These are phyloP conservation scores for Phylloscopus trochiloides DNA, from an alignment of 2,113 vertebrate species.

Conservation along the genomic window DNA sequence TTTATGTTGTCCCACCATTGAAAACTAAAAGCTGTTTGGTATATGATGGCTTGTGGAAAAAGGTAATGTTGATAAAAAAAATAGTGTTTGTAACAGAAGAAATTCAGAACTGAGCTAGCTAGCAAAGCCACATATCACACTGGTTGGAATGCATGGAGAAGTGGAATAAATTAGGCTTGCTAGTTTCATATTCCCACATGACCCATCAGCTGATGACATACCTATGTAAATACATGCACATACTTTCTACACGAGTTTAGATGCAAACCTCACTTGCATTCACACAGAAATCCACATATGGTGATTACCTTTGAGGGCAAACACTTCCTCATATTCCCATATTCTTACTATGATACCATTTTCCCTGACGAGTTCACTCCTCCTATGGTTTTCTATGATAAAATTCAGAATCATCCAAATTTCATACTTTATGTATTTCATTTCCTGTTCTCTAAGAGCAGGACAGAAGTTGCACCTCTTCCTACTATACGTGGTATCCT, in stretches of 20 bases:
- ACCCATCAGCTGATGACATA: conserved; percentile 37
- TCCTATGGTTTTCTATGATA: not conserved
- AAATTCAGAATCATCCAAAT: not conserved
- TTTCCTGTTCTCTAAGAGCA: not conserved
- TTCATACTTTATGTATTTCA: not conserved
- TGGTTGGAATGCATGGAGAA: conserved; percentile 21
- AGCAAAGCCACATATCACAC: not conserved
- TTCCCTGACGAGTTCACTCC: not conserved
- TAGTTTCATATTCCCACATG: not conserved
- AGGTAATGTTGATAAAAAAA: not conserved
- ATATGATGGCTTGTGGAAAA: conserved; percentile 9
- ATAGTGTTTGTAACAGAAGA: not conserved
- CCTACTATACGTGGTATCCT: not conserved
- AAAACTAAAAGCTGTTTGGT: not conserved
- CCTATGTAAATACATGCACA: conserved; percentile 1
- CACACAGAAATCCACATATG: not conserved
- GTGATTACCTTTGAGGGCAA: not conserved
- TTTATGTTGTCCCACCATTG: not conserved
- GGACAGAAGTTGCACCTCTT: not conserved
- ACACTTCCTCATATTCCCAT: not conserved
- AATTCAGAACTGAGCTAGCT: not conserved
- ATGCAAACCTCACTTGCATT: not conserved
- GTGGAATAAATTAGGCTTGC: conserved; percentile 2
- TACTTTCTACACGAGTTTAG: not conserved
- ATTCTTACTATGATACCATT: not conserved